phyloP scores from a whole-genome alignment of 1,140 invertebrate species.

The Rhagoletis zephyria region DNA sequence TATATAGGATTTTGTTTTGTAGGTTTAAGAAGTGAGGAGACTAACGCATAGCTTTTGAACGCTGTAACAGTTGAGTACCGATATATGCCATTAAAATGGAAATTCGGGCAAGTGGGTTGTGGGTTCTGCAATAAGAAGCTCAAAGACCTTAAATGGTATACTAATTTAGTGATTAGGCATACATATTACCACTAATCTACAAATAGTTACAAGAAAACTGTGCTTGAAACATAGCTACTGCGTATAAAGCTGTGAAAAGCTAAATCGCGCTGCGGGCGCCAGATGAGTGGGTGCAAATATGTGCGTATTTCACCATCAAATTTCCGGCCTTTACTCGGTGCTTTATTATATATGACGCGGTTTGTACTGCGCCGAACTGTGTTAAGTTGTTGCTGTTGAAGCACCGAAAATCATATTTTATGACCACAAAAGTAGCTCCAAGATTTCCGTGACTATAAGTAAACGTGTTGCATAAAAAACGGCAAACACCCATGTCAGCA shows the following conservation, averaged over 20 bases:
- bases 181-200: too few species aligned
- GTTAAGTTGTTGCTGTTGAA: constrained; percentile 21
- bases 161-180: neutral
- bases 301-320: constrained; percentile 49
- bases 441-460: neutral
- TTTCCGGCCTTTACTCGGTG: neutral
- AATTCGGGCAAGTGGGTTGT: neutral
- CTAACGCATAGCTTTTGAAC: too few species aligned
- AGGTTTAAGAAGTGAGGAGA: too few species aligned
- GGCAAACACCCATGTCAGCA: neutral
- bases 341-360: neutral
- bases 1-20: too few species aligned
- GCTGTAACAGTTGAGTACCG: too few species aligned
- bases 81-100: neutral
- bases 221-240: neutral
- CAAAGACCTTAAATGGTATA: neutral
- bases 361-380: constrained; percentile 6
- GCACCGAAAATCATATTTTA: constrained; percentile 17
- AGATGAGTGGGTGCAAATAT: constrained; percentile 11
- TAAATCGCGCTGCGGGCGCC: neutral
- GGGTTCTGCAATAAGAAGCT: neutral
- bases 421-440: constrained; percentile 5
- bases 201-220: neutral
- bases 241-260: neutral
- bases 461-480: constrained; percentile 46